These are phyloP conservation scores for Stomatorhinus ivindoensis DNA, from an alignment of 2,113 vertebrate genomes.

Conservation along the genomic window DNA sequence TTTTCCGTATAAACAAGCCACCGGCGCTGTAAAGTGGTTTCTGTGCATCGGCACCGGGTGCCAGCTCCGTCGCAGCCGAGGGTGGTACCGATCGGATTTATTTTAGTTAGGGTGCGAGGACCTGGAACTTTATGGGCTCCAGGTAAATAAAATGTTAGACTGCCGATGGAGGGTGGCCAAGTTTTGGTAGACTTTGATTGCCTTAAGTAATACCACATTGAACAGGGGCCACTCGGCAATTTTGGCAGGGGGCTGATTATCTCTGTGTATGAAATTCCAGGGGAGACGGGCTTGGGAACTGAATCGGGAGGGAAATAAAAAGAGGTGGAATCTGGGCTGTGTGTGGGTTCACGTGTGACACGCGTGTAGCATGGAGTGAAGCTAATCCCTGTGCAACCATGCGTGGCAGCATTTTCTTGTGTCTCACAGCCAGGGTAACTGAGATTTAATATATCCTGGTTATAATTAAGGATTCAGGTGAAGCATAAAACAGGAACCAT, in stretches of 20 bases:
- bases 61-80: constrained; percentile 18
- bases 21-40: constrained; percentile 5
- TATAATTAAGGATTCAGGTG: neutral
- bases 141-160: constrained; percentile 33
- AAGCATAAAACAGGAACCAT: neutral
- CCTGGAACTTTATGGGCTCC: constrained; percentile 29
- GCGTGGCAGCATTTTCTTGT: neutral
- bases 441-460: neutral
- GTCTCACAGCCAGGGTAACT: neutral
- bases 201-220: constrained; percentile 36
- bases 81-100: constrained; percentile 33
- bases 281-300: neutral
- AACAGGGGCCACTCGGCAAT: constrained; percentile 14
- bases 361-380: neutral
- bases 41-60: constrained; percentile 5
- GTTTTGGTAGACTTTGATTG: constrained; percentile 25
- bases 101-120: constrained; percentile 40
- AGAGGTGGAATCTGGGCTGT: neutral
- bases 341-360: neutral
- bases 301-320: neutral
- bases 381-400: neutral
- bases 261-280: constrained; percentile 11
- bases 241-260: constrained; percentile 20
- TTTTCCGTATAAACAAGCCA: constrained; percentile 16
- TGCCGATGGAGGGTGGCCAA: constrained; percentile 21